Conservation (phyloP, 2,113 vertebrate species). For the Rhynchomys soricoides region DNA sequence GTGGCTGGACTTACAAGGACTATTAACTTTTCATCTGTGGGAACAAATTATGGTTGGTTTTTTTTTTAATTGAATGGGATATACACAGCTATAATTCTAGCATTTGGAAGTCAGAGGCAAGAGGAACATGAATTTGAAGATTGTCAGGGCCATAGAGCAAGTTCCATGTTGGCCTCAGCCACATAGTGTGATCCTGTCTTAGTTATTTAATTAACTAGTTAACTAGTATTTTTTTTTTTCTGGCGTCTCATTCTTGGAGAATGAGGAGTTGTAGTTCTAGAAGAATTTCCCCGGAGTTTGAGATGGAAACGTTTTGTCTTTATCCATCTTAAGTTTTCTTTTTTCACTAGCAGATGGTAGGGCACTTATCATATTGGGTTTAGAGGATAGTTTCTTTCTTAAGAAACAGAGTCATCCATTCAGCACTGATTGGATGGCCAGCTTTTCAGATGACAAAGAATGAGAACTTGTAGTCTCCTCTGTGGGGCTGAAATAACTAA, state of each 20-base stretch:
- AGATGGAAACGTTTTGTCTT: background rate
- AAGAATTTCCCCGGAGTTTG: background rate
- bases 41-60: background rate
- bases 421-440: background rate
- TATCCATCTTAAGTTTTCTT: background rate
- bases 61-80: background rate
- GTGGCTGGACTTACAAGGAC: background rate
- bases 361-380: background rate
- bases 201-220: background rate
- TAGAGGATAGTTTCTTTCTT: background rate
- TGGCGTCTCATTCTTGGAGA: background rate
- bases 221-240: background rate
- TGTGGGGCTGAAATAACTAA: background rate
- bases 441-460: background rate
- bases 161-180: background rate
- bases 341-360: background rate
- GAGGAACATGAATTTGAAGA: background rate
- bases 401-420: background rate
- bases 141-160: background rate
- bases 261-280: background rate
- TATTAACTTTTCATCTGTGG: background rate
- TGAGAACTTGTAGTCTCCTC: background rate
- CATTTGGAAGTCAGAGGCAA: background rate
- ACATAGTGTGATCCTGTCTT: background rate
- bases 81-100: background rate